Base-by-base conservation (phyloP, 1,140 invertebrate genomes). In the Cataglyphis hispanica region DNA sequence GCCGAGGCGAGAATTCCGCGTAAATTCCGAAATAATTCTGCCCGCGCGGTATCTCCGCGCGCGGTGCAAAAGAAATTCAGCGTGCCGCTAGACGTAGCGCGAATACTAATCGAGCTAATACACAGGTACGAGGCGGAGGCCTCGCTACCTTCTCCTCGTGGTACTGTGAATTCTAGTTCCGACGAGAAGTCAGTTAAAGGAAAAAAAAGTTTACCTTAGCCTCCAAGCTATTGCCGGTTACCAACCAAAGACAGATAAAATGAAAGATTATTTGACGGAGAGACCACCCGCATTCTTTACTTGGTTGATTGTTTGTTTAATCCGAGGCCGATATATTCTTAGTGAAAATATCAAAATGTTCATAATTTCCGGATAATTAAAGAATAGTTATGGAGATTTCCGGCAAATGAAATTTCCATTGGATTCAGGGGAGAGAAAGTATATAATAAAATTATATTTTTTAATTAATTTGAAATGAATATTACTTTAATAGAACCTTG, bases 21-120 rank as follows among this genome's bases (percentile, higher is more conserved):
- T 66, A 56, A 87, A 87, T 87, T 86, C 86, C 84, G 56, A 72
- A 87, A 86, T 87, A 69, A 67, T 77, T 61, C 72, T 50, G 34
- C 50, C 40, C 63, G 40, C 37, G 53, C 67, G 50, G 64, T 70
- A 80, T 80, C 64, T 70, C 77, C 37, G 66, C 34, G 34, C 43
- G 67, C 22, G 22, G 10, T 3, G 50, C 16, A 60, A 58, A 66
- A 74, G 74, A 69, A 56, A 77, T 81, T 86, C 77, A 58, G 72
- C 84, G 77, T 87, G 75, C 37, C 60, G 46, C 40, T 72, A 80
- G 61, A 74, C 75, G 80, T 34, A 58, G 11, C 22, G 27, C 64
- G 84, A 86, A 87, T 87, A 75, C 74, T 81, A 81, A 81, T 81
- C 66, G 22, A 22, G 19, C 78, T 60, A 66, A 83, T 61, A 37